Evolutionary conservation across 2,888 invertebrate genomes (phyloP).

Genomic region (Pantelozetes paolii): DNA sequence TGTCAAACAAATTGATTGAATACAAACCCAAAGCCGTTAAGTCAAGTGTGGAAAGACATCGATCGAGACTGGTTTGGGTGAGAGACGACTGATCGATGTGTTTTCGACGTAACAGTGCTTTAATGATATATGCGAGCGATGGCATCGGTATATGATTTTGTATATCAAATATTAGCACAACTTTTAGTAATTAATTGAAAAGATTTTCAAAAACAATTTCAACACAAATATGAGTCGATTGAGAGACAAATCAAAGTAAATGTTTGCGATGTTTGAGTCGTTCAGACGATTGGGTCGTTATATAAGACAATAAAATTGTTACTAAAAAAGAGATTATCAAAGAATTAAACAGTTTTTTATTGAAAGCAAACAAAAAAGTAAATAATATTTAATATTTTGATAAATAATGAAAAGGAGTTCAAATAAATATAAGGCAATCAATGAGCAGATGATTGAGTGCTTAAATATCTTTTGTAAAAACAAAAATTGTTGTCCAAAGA

Average conservation of each 20-base stretch:
- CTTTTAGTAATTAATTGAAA: too few relatives aligned
- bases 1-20: background rate
- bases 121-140: conserved; percentile 25
- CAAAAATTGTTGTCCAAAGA: background rate
- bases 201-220: too few relatives aligned
- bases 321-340: too few relatives aligned
- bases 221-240: too few relatives aligned
- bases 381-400: background rate
- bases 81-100: conserved; percentile 34
- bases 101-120: conserved; percentile 40
- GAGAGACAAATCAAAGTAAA: too few relatives aligned
- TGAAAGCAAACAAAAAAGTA: background rate
- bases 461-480: background rate
- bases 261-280: too few relatives aligned
- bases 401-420: background rate
- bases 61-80: conserved; percentile 48
- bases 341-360: too few relatives aligned
- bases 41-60: conserved; percentile 75
- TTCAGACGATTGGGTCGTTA: too few relatives aligned
- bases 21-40: conserved; percentile 68
- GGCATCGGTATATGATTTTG: conserved; percentile 27
- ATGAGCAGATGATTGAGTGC: background rate
- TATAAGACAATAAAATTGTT: too few relatives aligned
- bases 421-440: too few relatives aligned
- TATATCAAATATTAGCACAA: too few relatives aligned